Evolutionary conservation across 2,888 invertebrate species (phyloP), one percentile per base, ranked within the genome.

Genomic region (Cheilosia vernalis): DNA sequence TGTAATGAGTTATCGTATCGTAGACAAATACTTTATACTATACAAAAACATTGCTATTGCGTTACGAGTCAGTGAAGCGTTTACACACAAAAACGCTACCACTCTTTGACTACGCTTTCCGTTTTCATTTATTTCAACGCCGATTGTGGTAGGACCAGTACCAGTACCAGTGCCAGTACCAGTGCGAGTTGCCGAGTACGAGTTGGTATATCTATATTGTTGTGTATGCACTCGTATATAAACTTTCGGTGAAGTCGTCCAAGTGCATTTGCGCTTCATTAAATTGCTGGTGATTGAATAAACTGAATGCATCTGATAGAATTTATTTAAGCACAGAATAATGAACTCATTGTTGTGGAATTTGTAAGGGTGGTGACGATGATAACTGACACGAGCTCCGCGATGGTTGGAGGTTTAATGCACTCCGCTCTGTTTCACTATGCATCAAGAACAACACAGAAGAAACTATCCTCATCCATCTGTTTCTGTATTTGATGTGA

Each of bases 21-120:
- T 60, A 47, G 15, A 60, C 9, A 49, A 17, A 72, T 44, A 24
- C 24, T 15, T 21, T 19, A 17, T 42, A 30, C 30, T 9, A 9
- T 30, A 17, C 9, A 19, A 19, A 1, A 4, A 24, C 10, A 15
- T 7, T 5, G 49, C n/a, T 53, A 33, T 15, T 42, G 33, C 73
- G 55, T 61, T 53, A 30, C 30, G 80, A 80, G 47, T 69, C 64
- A 80, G 49, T 80, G 67, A 74, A 80, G 80, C 80, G 73, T 69
- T 74, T 58, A 63, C 64, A 37, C 27, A 47, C 21, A 40, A 63
- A 53, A 64, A 24, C 56, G 49, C 58, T 47, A 60, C 66, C 60
- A 17, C 58, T 64, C 47, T 56, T 72, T 66, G n/a, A 73, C 27
- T 63, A 56, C 67, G 73, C 73, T 64, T 69, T 80, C 61, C 49